These are phyloP conservation scores for Manacus vitellinus DNA, from an alignment of 2,113 vertebrate species.

Conservation along the genomic window DNA sequence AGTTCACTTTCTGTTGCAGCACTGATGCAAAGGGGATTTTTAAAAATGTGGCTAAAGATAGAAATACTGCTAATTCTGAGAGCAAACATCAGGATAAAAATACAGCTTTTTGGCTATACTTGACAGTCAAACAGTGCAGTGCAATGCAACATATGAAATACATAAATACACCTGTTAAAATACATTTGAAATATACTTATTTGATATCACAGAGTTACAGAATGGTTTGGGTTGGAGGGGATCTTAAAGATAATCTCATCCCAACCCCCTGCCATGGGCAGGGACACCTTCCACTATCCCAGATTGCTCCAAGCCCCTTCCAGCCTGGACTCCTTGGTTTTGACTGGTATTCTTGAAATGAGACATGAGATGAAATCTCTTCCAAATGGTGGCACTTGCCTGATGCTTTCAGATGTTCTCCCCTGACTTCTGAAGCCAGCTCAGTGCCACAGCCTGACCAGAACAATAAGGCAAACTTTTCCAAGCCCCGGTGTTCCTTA, in stretches of 20 bases:
- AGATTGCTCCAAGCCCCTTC: neutral
- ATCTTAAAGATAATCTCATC: neutral
- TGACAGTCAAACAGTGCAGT: neutral
- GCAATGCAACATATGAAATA: neutral
- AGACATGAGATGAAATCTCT: neutral
- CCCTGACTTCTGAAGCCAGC: neutral
- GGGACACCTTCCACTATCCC: neutral
- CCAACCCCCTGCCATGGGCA: fast-evolving
- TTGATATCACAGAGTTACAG: neutral
- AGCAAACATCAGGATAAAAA: neutral
- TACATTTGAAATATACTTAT: fast-evolving
- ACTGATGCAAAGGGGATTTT: neutral
- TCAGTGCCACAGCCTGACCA: neutral
- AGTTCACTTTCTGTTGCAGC: neutral
- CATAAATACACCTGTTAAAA: neutral
- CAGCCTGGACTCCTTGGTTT: neutral
- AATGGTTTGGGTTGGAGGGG: neutral
- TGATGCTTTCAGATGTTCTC: neutral
- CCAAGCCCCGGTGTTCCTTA: fast-evolving
- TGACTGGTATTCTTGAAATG: neutral
- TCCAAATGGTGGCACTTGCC: fast-evolving
- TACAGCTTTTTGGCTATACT: neutral
- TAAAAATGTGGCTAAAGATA: neutral
- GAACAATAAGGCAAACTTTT: neutral
- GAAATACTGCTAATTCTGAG: neutral